A percentile compares a stretch with the other conserved stretches of the same genome.
phyloP scores from a whole-genome alignment of 2,888 invertebrate species.

The Plemyria rubiginata region DNA sequence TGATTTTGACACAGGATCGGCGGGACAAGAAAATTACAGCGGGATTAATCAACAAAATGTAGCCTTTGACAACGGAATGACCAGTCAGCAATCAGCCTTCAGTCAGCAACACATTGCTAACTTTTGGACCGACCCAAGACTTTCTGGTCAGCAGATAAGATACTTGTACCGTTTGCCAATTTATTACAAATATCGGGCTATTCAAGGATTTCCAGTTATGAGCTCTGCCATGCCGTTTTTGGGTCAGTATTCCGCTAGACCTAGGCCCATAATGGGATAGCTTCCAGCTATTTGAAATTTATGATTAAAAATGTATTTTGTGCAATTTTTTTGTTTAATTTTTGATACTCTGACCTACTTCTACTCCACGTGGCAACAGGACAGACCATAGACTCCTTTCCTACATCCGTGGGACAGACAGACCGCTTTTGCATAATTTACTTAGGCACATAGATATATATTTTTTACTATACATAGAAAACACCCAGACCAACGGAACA shows the following conservation, averaged over 20 bases:
- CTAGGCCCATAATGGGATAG: neutral
- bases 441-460: no score
- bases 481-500: no score
- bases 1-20: slow-evolving; percentile 5
- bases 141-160: slow-evolving; percentile 1
- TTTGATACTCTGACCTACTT: no score
- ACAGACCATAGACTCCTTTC: no score
- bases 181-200: neutral
- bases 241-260: neutral
- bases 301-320: neutral
- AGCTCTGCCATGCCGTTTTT: neutral
- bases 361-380: no score
- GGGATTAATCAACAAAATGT: slow-evolving; percentile 2
- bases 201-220: slow-evolving; percentile 2
- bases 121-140: neutral
- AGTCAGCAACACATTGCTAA: slow-evolving; percentile 8
- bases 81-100: neutral
- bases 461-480: no score
- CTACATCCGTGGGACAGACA: no score
- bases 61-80: neutral
- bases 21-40: neutral
- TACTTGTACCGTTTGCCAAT: neutral
- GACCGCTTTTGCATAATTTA: no score
- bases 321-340: neutral
- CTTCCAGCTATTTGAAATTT: neutral